phyloP scores from a whole-genome alignment of 2,888 invertebrate genomes.

The Sphaeridia pumilis region DNA sequence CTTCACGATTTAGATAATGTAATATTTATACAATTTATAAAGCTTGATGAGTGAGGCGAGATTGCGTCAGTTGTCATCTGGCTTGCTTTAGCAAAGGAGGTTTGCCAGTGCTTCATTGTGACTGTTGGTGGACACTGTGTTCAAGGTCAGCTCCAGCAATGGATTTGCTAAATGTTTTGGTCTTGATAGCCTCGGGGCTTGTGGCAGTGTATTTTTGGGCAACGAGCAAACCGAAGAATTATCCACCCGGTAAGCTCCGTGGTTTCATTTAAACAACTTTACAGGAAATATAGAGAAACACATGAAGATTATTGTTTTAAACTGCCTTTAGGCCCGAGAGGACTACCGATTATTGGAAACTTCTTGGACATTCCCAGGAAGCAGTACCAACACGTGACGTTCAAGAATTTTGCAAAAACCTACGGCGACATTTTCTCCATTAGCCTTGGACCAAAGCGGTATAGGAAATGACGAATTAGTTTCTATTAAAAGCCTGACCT shows the following conservation, averaged over 20 bases:
- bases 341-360: slow-evolving; percentile 20
- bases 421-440: slow-evolving; percentile 23
- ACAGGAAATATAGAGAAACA: background rate
- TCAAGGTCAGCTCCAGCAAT: no score
- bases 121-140: no score
- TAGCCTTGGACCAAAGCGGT: slow-evolving; percentile 14
- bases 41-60: no score
- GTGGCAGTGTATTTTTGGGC: background rate
- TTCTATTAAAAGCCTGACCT: background rate
- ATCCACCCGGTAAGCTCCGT: slow-evolving; percentile 4
- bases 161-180: no score
- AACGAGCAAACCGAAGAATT: slow-evolving; percentile 3
- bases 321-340: slow-evolving; percentile 16
- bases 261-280: background rate
- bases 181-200: background rate
- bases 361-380: slow-evolving; percentile 10
- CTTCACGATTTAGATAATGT: no score
- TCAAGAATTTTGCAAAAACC: slow-evolving; percentile 5
- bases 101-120: no score
- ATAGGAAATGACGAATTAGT: background rate
- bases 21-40: no score
- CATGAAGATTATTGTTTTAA: background rate
- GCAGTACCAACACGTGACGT: background rate
- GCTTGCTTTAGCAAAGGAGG: no score
- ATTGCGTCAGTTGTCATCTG: no score